Conservation (phyloP, 2,888 invertebrate genomes). For the Acronicta alni region DNA sequence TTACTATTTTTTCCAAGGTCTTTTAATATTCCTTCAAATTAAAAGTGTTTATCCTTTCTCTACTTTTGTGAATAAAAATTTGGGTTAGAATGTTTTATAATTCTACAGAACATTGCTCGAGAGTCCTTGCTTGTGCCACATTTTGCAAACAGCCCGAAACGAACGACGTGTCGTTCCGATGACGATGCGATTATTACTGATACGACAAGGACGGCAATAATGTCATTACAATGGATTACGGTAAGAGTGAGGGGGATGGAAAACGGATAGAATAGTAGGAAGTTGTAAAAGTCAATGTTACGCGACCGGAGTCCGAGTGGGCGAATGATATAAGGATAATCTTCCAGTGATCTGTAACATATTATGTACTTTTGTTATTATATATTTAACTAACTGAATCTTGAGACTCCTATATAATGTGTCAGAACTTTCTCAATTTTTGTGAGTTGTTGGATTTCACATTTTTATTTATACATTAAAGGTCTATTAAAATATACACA, state of each 20-base stretch:
- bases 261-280: constrained; percentile 26
- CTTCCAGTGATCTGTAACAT: too few species aligned
- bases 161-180: constrained; percentile 48
- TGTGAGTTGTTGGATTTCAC: too few species aligned
- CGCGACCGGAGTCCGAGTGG: constrained; percentile 45
- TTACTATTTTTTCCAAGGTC: too few species aligned
- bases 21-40: too few species aligned
- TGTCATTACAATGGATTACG: constrained; percentile 19
- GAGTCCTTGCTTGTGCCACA: constrained; percentile 35
- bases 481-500: too few species aligned
- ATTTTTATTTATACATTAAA: too few species aligned
- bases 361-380: too few species aligned
- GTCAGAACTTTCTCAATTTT: too few species aligned
- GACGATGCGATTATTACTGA: constrained; percentile 51
- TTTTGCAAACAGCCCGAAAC: constrained; percentile 46
- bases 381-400: too few species aligned
- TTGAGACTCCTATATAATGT: too few species aligned
- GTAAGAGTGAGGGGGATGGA: constrained; percentile 28
- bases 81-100: constrained; percentile 1
- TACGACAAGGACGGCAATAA: constrained; percentile 30
- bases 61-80: constrained; percentile 25
- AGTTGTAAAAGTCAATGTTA: constrained; percentile 59
- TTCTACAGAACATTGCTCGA: constrained; percentile 8
- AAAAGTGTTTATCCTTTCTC: not conserved
- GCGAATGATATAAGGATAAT: constrained; percentile 23